These are phyloP conservation scores for Meloidogyne floridensis DNA, from an alignment of 1,140 invertebrate species.

Conservation along the genomic window DNA sequence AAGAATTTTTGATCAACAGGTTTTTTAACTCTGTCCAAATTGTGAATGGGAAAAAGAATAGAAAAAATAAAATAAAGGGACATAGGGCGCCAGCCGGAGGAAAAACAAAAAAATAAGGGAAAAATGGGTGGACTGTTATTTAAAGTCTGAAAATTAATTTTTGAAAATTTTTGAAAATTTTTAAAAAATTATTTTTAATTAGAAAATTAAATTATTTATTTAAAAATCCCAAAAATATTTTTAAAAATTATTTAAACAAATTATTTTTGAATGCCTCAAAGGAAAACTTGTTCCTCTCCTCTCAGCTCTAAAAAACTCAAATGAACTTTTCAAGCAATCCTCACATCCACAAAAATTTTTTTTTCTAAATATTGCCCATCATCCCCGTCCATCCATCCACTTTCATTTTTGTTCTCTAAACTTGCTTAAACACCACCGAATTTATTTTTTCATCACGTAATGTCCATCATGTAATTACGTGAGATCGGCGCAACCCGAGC, in stretches of 20 bases:
- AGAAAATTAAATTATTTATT: too few relatives aligned
- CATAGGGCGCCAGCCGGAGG: slow-evolving; percentile 4
- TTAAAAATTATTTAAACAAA: too few relatives aligned
- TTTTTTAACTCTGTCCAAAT: not conserved
- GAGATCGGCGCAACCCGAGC: not conserved
- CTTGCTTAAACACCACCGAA: not conserved
- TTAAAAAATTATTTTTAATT: too few relatives aligned
- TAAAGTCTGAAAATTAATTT: too few relatives aligned
- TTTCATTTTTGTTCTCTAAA: not conserved
- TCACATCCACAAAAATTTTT: not conserved
- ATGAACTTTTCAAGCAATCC: too few relatives aligned
- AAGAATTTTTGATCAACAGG: not conserved
- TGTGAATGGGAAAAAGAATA: not conserved
- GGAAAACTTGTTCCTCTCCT: too few relatives aligned
- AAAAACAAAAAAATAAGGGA: not conserved
- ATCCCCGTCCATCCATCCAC: not conserved
- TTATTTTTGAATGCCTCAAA: too few relatives aligned
- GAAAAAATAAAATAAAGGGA: not conserved
- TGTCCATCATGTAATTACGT: not conserved
- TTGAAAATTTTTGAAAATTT: too few relatives aligned
- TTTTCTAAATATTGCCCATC: not conserved
- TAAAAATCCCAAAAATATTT: too few relatives aligned
- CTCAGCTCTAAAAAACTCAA: too few relatives aligned
- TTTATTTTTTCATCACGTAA: not conserved
- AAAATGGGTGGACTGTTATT: not conserved